A percentile compares a stretch with the other conserved stretches of the same genome.
These are phyloP conservation scores for Allacma fusca DNA, from an alignment of 2,888 invertebrate species.

Conservation along the genomic window DNA sequence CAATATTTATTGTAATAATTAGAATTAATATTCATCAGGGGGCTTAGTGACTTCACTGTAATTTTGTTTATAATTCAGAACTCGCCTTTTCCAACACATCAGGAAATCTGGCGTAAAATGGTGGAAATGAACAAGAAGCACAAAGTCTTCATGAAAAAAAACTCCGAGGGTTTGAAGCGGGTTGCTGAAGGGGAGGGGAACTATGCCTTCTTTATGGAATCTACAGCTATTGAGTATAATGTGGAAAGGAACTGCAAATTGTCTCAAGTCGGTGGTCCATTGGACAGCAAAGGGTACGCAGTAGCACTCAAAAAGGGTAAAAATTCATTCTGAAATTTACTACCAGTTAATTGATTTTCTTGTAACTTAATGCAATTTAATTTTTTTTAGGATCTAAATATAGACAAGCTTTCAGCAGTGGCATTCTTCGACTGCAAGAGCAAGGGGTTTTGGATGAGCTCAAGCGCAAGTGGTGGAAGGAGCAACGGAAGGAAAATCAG, in stretches of 20 bases:
- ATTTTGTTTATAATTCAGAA: too few relatives aligned
- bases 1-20: too few relatives aligned
- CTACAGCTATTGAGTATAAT: slow-evolving; percentile 87
- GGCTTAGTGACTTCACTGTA: too few relatives aligned
- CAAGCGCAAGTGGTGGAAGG: slow-evolving; percentile 98
- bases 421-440: slow-evolving; percentile 94
- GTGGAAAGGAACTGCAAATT: slow-evolving; percentile 89
- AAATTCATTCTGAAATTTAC: neutral
- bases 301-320: slow-evolving; percentile 85
- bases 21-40: too few relatives aligned
- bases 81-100: slow-evolving; percentile 91
- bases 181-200: slow-evolving; percentile 75
- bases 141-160: slow-evolving; percentile 83
- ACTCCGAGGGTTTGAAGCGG: slow-evolving; percentile 88
- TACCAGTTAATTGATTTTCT: neutral
- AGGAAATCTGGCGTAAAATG: slow-evolving; percentile 97
- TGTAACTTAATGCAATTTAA: neutral
- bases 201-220: slow-evolving; percentile 98
- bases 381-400: slow-evolving; percentile 77
- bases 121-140: slow-evolving; percentile 77
- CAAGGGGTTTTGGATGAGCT: slow-evolving; percentile 90
- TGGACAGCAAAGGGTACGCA: slow-evolving; percentile 95
- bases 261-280: slow-evolving; percentile 86
- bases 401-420: slow-evolving; percentile 91
- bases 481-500: slow-evolving; percentile 86